Percentiles rank a stretch among this genome's conserved stretches.
phyloP scores from a whole-genome alignment of 1,140 invertebrate species.

The Hylaeus anthracinus region DNA sequence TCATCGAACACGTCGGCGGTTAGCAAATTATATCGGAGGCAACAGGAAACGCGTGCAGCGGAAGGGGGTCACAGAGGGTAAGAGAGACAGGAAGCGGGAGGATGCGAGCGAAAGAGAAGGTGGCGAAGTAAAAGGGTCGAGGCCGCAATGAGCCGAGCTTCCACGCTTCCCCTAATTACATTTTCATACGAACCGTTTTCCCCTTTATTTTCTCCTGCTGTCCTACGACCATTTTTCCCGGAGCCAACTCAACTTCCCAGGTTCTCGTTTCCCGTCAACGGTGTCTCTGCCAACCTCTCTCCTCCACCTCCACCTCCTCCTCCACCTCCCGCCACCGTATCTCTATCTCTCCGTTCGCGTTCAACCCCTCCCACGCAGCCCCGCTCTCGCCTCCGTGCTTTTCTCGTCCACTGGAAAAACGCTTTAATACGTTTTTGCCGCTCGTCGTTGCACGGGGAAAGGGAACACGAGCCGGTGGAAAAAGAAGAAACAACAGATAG shows the following conservation, averaged over 20 bases:
- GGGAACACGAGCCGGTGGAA: background rate
- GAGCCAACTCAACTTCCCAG: constrained; percentile 52
- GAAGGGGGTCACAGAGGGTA: background rate
- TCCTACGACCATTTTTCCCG: constrained; percentile 69
- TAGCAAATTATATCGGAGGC: constrained; percentile 72
- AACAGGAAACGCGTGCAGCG: constrained; percentile 47
- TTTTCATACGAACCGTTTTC: constrained; percentile 77
- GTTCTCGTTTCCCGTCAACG: constrained; percentile 53
- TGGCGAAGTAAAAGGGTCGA: constrained; percentile 67
- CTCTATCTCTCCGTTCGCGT: constrained; percentile 36
- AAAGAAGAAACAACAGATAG: constrained; percentile 1
- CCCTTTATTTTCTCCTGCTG: constrained; percentile 71
- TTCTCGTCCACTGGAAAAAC: constrained; percentile 60
- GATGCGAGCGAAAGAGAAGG: constrained; percentile 52
- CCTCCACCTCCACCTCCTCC: constrained; percentile 11
- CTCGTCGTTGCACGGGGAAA: constrained; percentile 42
- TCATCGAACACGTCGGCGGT: constrained; percentile 51
- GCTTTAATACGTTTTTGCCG: constrained; percentile 65
- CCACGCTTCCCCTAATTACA: constrained; percentile 77
- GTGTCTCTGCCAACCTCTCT: constrained; percentile 35
- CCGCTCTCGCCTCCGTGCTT: constrained; percentile 13
- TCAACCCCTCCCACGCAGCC: constrained; percentile 3
- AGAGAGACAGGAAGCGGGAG: constrained; percentile 11
- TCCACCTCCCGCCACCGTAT: constrained; percentile 16
- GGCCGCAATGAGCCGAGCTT: constrained; percentile 75